Percentiles rank a stretch among this genome's conserved stretches.
phyloP scores from a whole-genome alignment of 2,797 vertebrate species.

The Synaphobranchus kaupii region DNA sequence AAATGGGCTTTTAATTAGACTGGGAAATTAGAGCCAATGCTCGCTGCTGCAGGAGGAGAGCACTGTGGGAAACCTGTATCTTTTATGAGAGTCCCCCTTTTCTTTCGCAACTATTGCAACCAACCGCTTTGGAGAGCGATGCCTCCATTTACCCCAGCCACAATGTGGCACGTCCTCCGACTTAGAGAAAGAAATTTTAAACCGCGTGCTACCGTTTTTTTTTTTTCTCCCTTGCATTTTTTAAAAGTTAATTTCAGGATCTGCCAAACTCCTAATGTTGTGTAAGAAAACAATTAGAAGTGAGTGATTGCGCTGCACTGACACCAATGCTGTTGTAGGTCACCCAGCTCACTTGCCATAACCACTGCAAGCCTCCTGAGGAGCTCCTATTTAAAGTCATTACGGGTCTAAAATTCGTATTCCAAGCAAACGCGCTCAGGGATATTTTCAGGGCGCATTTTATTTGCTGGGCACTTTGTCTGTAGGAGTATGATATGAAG shows the following conservation, averaged over 20 bases:
- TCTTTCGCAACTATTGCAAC: conserved; percentile 39
- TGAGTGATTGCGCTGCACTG: neutral
- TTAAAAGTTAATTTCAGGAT: neutral
- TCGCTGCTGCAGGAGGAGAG: conserved; percentile 31
- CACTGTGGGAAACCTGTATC: conserved; percentile 47
- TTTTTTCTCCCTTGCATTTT: neutral
- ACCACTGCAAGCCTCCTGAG: neutral
- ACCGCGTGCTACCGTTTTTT: neutral
- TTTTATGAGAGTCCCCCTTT: conserved; percentile 36
- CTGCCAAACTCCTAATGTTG: neutral
- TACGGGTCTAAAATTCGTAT: neutral
- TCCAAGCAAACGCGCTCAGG: neutral
- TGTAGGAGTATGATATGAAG: neutral
- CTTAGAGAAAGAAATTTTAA: neutral
- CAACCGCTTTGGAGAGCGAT: neutral
- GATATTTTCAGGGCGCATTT: neutral
- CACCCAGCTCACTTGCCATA: neutral
- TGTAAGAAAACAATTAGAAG: neutral
- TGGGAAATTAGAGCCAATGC: conserved; percentile 45
- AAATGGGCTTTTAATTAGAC: conserved; percentile 51
- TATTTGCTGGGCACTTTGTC: neutral
- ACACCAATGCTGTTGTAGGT: neutral
- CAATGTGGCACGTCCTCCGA: neutral
- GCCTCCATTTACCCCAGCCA: neutral
- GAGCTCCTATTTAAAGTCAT: neutral